These are phyloP conservation scores for Drosophila ustulata DNA, from an alignment of 2,888 invertebrate genomes.

Conservation along the genomic window DNA sequence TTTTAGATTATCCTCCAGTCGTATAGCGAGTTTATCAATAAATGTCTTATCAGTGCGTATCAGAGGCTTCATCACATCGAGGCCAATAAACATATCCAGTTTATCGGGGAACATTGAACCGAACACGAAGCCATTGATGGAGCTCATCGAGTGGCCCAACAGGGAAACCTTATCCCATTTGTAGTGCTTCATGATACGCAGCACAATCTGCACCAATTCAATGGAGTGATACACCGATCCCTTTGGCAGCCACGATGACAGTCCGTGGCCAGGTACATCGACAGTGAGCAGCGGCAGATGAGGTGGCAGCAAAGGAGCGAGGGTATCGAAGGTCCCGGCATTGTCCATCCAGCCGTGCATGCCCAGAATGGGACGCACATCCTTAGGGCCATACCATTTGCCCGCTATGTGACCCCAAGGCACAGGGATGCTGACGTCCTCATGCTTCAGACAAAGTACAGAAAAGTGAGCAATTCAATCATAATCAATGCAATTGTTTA, in stretches of 20 bases:
- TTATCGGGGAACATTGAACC: conserved; percentile 88
- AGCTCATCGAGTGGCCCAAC: conserved; percentile 90
- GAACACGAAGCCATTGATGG: conserved; percentile 87
- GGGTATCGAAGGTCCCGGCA: conserved; percentile 88
- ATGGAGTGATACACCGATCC: conserved; percentile 86
- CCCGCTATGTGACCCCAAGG: conserved; percentile 90
- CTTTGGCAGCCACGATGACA: conserved; percentile 88
- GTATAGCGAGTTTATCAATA: conserved; percentile 82
- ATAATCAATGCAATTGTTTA: not conserved
- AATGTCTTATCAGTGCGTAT: conserved; percentile 62
- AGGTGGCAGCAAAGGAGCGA: conserved; percentile 87
- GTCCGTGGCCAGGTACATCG: conserved; percentile 90
- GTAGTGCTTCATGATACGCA: conserved; percentile 87
- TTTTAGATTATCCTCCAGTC: conserved; percentile 85
- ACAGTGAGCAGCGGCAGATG: conserved; percentile 87
- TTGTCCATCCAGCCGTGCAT: conserved; percentile 93
- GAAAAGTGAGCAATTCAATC: not conserved
- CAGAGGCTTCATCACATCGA: conserved; percentile 82
- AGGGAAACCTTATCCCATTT: conserved; percentile 90
- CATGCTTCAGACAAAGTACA: conserved; percentile 79
- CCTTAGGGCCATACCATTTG: conserved; percentile 89
- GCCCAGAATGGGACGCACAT: conserved; percentile 88
- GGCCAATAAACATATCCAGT: conserved; percentile 81
- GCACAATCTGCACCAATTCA: conserved; percentile 85
- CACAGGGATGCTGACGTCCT: conserved; percentile 89